Evolutionary conservation across 2,888 invertebrate genomes (phyloP).

Genomic region (Nomada goodeniana): DNA sequence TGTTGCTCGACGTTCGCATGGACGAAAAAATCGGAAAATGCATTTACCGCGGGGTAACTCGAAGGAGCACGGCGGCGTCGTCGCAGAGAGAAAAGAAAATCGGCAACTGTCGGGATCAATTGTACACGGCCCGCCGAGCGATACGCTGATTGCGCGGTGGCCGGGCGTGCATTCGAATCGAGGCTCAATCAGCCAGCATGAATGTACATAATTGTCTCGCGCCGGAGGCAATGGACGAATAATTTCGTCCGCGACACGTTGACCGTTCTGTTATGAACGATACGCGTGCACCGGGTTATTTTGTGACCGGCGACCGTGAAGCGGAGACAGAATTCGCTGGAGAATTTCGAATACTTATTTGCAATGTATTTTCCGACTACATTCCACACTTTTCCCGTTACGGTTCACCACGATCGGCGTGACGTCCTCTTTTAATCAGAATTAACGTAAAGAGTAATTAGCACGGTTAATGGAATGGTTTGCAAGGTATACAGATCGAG

Average conservation of each 20-base stretch:
- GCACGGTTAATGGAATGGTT: too few species aligned
- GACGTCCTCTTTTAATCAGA: too few species aligned
- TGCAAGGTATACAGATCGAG: too few species aligned
- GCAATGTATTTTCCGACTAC: too few species aligned
- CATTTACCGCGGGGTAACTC: slow-evolving; percentile 56
- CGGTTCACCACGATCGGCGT: too few species aligned
- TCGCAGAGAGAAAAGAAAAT: slow-evolving; percentile 25
- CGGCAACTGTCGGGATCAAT: slow-evolving; percentile 38
- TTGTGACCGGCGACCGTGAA: background rate
- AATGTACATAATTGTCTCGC: slow-evolving; percentile 36
- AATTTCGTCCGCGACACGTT: slow-evolving; percentile 30
- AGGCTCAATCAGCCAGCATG: slow-evolving; percentile 22
- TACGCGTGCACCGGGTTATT: background rate
- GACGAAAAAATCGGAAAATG: slow-evolving; percentile 60
- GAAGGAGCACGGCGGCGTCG: slow-evolving; percentile 32
- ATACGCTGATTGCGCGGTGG: slow-evolving; percentile 25
- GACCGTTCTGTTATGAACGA: background rate
- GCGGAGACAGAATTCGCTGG: too few species aligned
- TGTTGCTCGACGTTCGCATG: slow-evolving; percentile 26
- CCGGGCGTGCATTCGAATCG: slow-evolving; percentile 10
- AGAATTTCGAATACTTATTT: too few species aligned
- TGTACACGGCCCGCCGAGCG: background rate
- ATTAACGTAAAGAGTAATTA: too few species aligned
- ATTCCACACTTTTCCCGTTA: too few species aligned
- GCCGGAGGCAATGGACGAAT: slow-evolving; percentile 24